Base-by-base conservation (phyloP, 1,140 invertebrate species). In the Odontomachus brunneus region DNA sequence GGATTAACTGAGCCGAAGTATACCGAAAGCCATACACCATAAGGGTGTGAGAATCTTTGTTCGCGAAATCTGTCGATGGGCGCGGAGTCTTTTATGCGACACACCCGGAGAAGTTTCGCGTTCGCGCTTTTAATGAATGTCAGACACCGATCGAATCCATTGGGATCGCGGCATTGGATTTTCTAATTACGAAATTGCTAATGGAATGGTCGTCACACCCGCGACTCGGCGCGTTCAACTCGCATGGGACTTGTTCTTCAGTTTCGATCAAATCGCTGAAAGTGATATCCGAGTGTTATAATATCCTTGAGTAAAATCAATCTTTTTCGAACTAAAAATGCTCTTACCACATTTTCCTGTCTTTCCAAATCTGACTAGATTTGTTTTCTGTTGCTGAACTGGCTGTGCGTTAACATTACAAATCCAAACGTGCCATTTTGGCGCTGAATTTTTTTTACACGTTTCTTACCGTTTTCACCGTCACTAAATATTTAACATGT, bases 161-260 rank as follows among this genome's bases (percentile, higher is more conserved):
- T 29, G 83, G 85, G 91, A 73, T 49, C 49, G 60, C n/a, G 33
- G 57, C 85, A 92, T 93, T 91, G 62, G 90, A 91, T 89, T 91
- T 88, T 90, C 90, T 93, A 93, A 93, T 93, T 92, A 92, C 83
- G 89, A 92, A 93, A 93, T 93, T 92, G 92, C 91, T 93, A 93
- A 93, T 93, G 92, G 92, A 89, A 88, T 71, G 63, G 22, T 55
- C 60, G 51, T 65, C 62, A 14, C 48, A 26, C 22, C 29, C n/a
- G 49, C n/a, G 12, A 62, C 19, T 15, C 26, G 53, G 53, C 17
- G 12, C 15, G 14, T n/a, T 26, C 38, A 22, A 63, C 51, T 44
- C 81, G 24, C 55, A 7, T 67, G 73, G 62, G 57, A 38, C 38
- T 57, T 22, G 17, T 22, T 24, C 33, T 29, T 11, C 51, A 19